phyloP scores from a whole-genome alignment of 2,113 vertebrate species.

The Menidia beryllina region DNA sequence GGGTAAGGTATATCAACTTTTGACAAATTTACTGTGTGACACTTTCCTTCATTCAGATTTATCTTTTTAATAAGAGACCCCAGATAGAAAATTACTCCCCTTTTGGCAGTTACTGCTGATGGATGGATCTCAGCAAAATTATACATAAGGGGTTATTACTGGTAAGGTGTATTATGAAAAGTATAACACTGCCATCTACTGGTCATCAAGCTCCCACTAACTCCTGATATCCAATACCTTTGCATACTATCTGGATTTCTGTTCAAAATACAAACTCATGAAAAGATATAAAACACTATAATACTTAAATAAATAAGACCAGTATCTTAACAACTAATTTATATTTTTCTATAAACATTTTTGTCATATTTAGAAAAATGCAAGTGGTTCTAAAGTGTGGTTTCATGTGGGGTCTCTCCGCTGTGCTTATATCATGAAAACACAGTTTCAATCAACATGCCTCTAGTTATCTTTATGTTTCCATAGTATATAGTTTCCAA shows the following conservation, averaged over 20 bases:
- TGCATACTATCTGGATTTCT: background rate
- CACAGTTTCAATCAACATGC: background rate
- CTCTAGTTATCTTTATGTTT: too few species aligned
- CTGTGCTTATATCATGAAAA: background rate
- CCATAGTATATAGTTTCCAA: too few species aligned
- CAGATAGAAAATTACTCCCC: background rate
- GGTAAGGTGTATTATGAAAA: background rate
- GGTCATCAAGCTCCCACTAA: slow-evolving; percentile 8
- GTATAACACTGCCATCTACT: slow-evolving; percentile 39
- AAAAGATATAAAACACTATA: background rate
- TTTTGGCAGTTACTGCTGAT: slow-evolving; percentile 1
- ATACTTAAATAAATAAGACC: background rate
- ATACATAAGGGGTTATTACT: too few species aligned
- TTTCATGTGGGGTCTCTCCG: too few species aligned
- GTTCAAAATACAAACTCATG: background rate
- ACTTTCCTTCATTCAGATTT: background rate
- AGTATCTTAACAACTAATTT: too few species aligned
- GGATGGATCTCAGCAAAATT: background rate
- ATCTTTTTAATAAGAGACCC: background rate
- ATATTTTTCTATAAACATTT: too few species aligned
- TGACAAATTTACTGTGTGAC: background rate
- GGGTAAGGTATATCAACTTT: background rate
- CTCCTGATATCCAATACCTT: background rate
- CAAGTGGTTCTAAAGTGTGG: background rate
- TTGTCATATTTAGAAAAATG: background rate